phyloP scores from a whole-genome alignment of 2,113 vertebrate species.

The Pygoscelis adeliae region DNA sequence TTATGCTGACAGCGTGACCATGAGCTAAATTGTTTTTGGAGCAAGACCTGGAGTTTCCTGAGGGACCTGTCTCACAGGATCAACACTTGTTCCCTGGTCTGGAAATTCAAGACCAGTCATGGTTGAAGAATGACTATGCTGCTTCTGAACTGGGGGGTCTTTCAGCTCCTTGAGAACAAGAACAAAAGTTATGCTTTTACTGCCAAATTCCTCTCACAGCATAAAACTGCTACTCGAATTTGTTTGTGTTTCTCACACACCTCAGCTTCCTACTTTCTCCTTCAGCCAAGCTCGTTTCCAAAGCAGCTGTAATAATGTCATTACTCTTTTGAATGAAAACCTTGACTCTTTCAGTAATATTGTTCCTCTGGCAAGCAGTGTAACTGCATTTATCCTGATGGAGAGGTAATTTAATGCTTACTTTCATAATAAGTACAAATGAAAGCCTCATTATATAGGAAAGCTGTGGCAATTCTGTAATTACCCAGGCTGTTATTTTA shows the following conservation, averaged over 20 bases:
- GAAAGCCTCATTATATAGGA: conserved; percentile 22
- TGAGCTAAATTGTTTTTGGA: background rate
- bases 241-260: background rate
- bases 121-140: background rate
- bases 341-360: conserved; percentile 2
- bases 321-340: conserved; percentile 48
- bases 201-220: background rate
- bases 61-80: background rate
- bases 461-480: conserved; percentile 35
- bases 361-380: conserved; percentile 15
- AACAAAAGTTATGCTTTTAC: background rate
- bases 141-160: background rate
- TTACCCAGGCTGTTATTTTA: conserved; percentile 34
- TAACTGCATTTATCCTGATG: background rate
- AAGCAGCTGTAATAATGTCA: conserved; percentile 7
- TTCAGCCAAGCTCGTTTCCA: background rate
- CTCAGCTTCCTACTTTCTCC: background rate
- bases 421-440: conserved; percentile 35
- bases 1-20: background rate
- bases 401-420: conserved; percentile 22
- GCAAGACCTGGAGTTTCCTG: background rate
- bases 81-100: background rate
- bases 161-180: background rate
- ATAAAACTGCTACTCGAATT: background rate
- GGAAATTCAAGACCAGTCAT: background rate